Base-by-base conservation (phyloP, 1,140 invertebrate species). In the Lepidurus arcticus region DNA sequence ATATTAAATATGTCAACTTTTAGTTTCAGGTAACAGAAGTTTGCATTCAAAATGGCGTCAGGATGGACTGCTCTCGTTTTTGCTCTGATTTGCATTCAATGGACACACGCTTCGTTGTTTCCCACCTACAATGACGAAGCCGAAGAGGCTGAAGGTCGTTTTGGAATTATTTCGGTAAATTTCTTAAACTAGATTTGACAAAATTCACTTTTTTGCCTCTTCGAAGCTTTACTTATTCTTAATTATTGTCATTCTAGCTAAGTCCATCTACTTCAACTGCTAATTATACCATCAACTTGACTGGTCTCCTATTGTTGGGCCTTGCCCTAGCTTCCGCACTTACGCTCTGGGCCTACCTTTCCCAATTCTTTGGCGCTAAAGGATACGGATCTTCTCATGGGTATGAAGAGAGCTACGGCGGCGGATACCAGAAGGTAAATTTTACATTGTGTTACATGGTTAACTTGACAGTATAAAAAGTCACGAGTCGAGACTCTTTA, bases 221-320 rank as follows among this genome's bases (percentile, higher is more conserved):
- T 73, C 65, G 16, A 24, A n/a, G 65, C 24, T 73, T 73, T 34
- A 34, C 65, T 73, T 73, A 24, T n/a, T n/a, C 2, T 3, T 0
- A n/a, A 73, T 73, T 73, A 75, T 44, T 42, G 8, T 21, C 13
- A 7, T 44, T 75, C 3, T 24, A 44, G 74, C 7, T 44, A 34
- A 34, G 77, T 73, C 76, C 77, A 44, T 74, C 79, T 9, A 73
- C 43, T 16, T 26, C 76, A 10, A 53, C 76, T 45, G 53, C 76
- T 16, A 80, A 80, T n/a, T 79, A 73, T 16, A 80, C 79, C 26
- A 65, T 80, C 24, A 80, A 80, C 76, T 77, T 78, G 65, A 80
- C 77, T 34, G 79, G 79, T 13, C 44, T 80, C 26, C 16, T 80
- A 2, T 47, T 80, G 34, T 53, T 80, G 47, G 79, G 79, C n/a